Conservation (phyloP, 2,888 invertebrate genomes). For the Heliconius sara region DNA sequence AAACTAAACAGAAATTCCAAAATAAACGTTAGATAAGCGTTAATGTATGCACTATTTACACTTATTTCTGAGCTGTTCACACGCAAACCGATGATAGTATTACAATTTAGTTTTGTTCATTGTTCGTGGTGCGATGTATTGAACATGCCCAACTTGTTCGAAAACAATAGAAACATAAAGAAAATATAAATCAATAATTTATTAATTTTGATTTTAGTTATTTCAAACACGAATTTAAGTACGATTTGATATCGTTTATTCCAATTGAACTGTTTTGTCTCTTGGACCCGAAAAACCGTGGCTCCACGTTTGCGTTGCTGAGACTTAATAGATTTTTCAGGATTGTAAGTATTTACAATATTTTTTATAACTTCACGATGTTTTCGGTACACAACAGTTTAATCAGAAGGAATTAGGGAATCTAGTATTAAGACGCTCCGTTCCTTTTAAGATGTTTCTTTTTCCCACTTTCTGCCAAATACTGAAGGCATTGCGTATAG, state of each 20-base stretch:
- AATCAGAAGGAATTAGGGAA: background rate
- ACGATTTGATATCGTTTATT: conserved; percentile 63
- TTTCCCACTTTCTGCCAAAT: background rate
- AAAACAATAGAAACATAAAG: background rate
- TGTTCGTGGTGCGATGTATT: no score
- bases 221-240: conserved; percentile 61
- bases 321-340: conserved; percentile 67
- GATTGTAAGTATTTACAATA: conserved; percentile 50
- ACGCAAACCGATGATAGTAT: no score
- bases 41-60: no score
- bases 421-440: background rate
- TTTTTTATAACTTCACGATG: background rate
- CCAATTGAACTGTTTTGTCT: conserved; percentile 64
- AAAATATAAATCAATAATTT: background rate
- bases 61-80: no score
- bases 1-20: no score
- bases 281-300: conserved; percentile 39
- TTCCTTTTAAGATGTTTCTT: background rate
- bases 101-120: no score
- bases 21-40: no score
- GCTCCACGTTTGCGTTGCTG: conserved; percentile 62
- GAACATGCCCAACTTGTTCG: no score
- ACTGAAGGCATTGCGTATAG: background rate
- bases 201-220: conserved; percentile 56
- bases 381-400: background rate